These are phyloP conservation scores for Dolichoris vasculosae DNA, from an alignment of 1,140 invertebrate genomes.

Conservation along the genomic window DNA sequence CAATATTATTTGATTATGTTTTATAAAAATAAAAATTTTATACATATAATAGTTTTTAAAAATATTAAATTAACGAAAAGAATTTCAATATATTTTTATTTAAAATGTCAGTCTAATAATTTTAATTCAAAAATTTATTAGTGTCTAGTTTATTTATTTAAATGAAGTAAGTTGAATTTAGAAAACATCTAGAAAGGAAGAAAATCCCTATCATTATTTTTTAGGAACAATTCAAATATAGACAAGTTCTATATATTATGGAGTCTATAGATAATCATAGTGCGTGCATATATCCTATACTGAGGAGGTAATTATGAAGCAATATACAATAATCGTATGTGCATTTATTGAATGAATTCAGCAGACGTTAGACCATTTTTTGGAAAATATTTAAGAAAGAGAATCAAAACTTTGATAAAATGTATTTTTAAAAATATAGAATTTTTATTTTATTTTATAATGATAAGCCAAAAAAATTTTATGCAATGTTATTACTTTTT, in stretches of 20 bases:
- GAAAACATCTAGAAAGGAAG: neutral
- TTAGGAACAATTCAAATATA: neutral
- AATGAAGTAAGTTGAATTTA: no score
- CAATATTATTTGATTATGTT: no score
- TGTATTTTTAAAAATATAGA: neutral
- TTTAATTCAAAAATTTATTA: no score
- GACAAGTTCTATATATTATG: neutral
- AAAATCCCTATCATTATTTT: neutral
- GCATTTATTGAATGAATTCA: conserved; percentile 44
- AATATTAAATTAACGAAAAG: no score
- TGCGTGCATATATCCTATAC: neutral
- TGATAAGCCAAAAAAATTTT: neutral
- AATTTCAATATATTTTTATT: no score
- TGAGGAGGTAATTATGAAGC: neutral
- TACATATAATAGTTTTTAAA: no score
- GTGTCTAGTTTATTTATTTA: no score
- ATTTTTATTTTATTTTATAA: neutral
- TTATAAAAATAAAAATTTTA: no score
- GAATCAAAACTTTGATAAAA: conserved; percentile 3
- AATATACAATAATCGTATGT: neutral
- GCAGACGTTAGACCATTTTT: conserved; percentile 59
- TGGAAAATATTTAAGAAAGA: conserved; percentile 51
- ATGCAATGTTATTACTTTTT: neutral
- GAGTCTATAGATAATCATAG: neutral
- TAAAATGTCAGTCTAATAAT: no score